Evolutionary conservation across 2,797 vertebrate species (phyloP), one percentile per base, ranked within the genome.

Genomic region (Bovichtus variegatus): DNA sequence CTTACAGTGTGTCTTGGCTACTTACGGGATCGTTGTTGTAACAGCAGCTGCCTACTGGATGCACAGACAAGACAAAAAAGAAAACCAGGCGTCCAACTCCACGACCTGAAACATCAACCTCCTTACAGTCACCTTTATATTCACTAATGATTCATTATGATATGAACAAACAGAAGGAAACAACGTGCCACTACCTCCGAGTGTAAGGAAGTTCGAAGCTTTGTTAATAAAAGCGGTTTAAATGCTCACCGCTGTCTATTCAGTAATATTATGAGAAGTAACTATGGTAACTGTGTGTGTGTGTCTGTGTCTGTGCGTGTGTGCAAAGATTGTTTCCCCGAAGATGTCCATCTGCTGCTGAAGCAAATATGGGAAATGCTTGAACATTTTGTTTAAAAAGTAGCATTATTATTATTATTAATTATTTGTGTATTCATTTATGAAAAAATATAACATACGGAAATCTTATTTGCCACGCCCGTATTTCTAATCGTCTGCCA

Each of bases 1-100:
- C 53, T 87, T 83, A 3, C 84, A 94, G 93, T 94, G 74, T 50
- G 93, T 94, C 38, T 46, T 93, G 70, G 89, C 82, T 19, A 91
- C 90, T 18, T 94, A 93, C 21, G 83, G 89, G 57, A 55, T 90
- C 44, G 19, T 94, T 25, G 79, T 43, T 3, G 55, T 79, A 6
- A 61, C 81, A 1, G 87, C 89, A 47, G 87, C 79, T 0, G 85
- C 78, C 71, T 92, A 80, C 81, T 29, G 76, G 47, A 71, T 91
- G 58, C 87, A 87, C 70, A 78, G 64, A 43, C 60, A 49, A 29
- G 81, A 60, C 63, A 88, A 81, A 65, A 72, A 84, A n/a, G 85
- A 85, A 58, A 71, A 55, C 1, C 64, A 47, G 55, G 49, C 61
- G 3, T 47, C 92, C 49, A 34, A 21, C 46, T 40, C 85, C 25